These are phyloP conservation scores for Parazoanthus swiftii DNA, from an alignment of 92 coral and sea anemone species.

Conservation along the genomic window DNA sequence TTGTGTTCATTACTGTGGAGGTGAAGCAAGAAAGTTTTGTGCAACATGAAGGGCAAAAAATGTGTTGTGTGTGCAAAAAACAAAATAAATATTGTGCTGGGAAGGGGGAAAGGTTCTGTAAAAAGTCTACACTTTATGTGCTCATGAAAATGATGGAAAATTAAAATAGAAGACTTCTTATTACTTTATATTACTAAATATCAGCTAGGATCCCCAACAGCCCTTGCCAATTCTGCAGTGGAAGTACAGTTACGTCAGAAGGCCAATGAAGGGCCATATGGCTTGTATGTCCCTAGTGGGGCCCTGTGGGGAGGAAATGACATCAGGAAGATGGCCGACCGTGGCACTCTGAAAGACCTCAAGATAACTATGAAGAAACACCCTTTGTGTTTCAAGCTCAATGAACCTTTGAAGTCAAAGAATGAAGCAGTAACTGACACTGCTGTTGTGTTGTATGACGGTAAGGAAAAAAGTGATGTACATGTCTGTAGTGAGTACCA, in stretches of 20 bases:
- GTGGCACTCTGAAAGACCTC: conserved; percentile 71
- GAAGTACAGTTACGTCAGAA: conserved; percentile 52
- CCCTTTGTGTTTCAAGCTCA: conserved; percentile 69
- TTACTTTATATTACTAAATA: no score
- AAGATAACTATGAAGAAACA: conserved; percentile 85
- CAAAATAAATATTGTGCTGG: no score
- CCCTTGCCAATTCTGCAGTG: conserved; percentile 63
- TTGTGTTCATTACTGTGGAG: no score
- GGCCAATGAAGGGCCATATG: conserved; percentile 65
- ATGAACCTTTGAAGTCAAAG: conserved; percentile 71
- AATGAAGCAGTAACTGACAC: conserved; percentile 61
- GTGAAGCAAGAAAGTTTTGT: no score
- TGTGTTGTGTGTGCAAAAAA: no score
- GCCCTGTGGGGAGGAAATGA: conserved; percentile 81
- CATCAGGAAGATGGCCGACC: conserved; percentile 78
- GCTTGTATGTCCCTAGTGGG: conserved; percentile 75
- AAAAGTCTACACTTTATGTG: no score
- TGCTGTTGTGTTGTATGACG: conserved; percentile 78
- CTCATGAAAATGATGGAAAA: no score
- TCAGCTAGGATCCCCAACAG: conserved; percentile 88
- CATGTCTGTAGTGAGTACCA: no score
- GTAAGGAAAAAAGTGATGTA: conserved; percentile 26
- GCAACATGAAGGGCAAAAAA: no score
- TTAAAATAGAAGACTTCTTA: no score
- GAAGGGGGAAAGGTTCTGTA: no score